Conservation (phyloP, 2,113 vertebrate species). For the Acinonyx jubatus region DNA sequence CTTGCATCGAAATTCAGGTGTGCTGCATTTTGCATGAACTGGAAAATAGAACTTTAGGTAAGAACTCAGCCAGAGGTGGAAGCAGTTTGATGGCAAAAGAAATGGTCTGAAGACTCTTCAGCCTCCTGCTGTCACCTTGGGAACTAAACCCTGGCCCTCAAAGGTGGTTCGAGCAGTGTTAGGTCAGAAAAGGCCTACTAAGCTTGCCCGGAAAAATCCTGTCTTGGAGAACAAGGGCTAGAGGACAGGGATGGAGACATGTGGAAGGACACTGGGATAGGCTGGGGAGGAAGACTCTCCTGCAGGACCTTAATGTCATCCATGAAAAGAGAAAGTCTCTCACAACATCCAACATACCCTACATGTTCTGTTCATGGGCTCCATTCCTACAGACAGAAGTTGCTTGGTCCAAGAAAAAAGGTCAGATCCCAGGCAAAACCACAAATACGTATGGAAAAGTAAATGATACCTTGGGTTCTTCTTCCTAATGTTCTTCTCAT, state of each 20-base stretch:
- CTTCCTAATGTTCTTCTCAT: neutral
- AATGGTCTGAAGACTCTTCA: neutral
- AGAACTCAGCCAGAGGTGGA: neutral
- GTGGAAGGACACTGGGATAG: neutral
- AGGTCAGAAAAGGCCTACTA: neutral
- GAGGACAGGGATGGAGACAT: neutral
- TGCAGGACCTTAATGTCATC: neutral
- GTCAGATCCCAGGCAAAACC: neutral
- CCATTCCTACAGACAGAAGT: neutral
- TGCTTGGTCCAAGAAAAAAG: neutral
- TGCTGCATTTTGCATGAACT: constrained; percentile 84
- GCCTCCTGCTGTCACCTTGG: neutral
- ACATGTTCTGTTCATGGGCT: neutral
- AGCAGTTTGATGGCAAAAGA: neutral
- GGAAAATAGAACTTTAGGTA: neutral
- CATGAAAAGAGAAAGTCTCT: neutral
- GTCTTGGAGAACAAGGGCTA: neutral
- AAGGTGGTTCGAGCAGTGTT: neutral
- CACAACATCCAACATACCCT: neutral
- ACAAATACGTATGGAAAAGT: neutral
- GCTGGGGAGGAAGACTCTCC: neutral
- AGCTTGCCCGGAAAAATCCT: neutral
- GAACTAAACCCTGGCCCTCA: neutral
- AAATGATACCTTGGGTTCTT: neutral
- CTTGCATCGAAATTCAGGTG: constrained; percentile 84